Conservation (phyloP, 2,113 vertebrate genomes). For the Gobio gobio region DNA sequence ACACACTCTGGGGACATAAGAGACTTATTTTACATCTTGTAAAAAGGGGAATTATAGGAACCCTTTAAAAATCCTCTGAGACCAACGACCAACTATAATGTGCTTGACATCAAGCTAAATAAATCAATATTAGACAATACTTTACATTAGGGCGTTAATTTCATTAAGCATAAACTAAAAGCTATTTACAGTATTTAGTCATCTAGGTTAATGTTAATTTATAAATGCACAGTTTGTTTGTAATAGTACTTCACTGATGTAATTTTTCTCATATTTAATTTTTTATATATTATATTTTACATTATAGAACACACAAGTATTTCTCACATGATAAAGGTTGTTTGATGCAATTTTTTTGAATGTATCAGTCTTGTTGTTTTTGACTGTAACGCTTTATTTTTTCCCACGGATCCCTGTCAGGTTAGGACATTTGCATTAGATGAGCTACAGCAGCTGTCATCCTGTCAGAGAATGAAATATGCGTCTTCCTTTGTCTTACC, state of each 20-base stretch:
- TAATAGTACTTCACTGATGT: background rate
- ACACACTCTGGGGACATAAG: no score
- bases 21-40: no score
- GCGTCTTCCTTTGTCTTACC: background rate
- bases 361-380: slow-evolving; percentile 4
- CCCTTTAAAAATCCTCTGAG: background rate
- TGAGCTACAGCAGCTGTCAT: slow-evolving; percentile 18
- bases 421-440: slow-evolving; percentile 16
- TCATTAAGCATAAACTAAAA: background rate
- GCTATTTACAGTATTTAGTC: background rate
- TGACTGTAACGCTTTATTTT: background rate
- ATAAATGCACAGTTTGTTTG: background rate
- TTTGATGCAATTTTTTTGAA: background rate
- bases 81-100: background rate
- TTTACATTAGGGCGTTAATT: background rate
- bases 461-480: slow-evolving; percentile 9
- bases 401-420: background rate
- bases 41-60: no score
- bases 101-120: background rate
- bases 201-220: background rate
- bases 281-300: no score
- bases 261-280: no score
- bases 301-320: background rate
- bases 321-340: background rate
- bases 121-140: background rate